Evolutionary conservation across 2,797 vertebrate species (phyloP).

Genomic region (Cheirogaleus major): DNA sequence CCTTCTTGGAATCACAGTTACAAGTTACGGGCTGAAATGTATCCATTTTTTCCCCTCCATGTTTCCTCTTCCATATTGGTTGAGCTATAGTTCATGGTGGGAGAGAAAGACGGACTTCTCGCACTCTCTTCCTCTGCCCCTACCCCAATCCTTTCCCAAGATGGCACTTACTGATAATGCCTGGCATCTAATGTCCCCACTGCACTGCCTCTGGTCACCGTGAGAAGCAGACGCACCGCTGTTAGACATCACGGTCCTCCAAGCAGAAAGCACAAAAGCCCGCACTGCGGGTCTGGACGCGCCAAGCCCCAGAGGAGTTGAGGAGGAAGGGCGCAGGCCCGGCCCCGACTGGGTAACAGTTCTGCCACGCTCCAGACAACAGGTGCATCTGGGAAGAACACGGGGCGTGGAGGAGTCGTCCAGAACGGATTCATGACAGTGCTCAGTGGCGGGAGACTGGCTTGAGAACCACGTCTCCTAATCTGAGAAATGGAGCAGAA

Average conservation of each 20-base stretch:
- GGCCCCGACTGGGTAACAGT: neutral
- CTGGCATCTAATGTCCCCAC: no score
- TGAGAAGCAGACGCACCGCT: neutral
- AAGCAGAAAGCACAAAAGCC: neutral
- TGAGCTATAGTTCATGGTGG: neutral
- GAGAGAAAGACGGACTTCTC: neutral
- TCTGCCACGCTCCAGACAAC: neutral
- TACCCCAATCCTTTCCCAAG: neutral
- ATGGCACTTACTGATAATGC: neutral
- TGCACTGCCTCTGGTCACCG: neutral
- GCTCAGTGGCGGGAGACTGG: neutral
- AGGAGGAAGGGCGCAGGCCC: neutral
- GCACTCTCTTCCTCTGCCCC: neutral
- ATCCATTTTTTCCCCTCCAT: neutral
- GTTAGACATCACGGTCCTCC: neutral
- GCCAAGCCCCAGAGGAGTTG: neutral
- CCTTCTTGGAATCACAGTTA: neutral
- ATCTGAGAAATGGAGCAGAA: neutral
- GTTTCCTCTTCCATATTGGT: neutral
- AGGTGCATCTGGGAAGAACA: neutral
- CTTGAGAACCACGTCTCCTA: neutral
- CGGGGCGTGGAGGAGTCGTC: neutral
- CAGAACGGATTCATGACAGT: no score
- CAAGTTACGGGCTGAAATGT: neutral
- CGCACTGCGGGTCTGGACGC: no score